These are phyloP conservation scores for Microcebus murinus DNA, from an alignment of 2,113 vertebrate genomes.

Conservation along the genomic window DNA sequence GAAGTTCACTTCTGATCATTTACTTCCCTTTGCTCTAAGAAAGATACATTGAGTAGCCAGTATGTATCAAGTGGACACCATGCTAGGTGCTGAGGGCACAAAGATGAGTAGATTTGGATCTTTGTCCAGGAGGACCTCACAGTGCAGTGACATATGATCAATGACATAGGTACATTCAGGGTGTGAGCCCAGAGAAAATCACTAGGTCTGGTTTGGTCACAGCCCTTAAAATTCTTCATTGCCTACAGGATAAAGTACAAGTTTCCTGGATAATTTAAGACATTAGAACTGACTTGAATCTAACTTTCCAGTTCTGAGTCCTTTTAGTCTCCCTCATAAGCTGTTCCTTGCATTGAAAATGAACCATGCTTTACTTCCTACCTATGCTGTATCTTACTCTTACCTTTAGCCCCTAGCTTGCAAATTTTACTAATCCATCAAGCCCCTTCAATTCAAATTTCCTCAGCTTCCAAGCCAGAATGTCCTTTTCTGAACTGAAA, in stretches of 20 bases:
- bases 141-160: neutral
- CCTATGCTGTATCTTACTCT: neutral
- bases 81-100: neutral
- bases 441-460: neutral
- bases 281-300: neutral
- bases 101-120: neutral
- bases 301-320: neutral
- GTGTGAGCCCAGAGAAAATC: neutral
- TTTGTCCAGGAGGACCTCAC: neutral
- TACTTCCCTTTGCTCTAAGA: neutral
- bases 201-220: neutral
- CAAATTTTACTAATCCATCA: neutral
- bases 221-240: neutral
- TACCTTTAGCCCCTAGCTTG: neutral
- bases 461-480: neutral
- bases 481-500: neutral
- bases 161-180: neutral
- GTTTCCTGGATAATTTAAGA: neutral
- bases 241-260: neutral
- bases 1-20: neutral
- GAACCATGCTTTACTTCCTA: neutral
- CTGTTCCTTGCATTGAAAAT: neutral
- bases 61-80: neutral
- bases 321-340: constrained; percentile 19
- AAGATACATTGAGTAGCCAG: neutral